These are phyloP conservation scores for Cavia porcellus DNA, from an alignment of 2,113 vertebrate genomes.

Conservation along the genomic window DNA sequence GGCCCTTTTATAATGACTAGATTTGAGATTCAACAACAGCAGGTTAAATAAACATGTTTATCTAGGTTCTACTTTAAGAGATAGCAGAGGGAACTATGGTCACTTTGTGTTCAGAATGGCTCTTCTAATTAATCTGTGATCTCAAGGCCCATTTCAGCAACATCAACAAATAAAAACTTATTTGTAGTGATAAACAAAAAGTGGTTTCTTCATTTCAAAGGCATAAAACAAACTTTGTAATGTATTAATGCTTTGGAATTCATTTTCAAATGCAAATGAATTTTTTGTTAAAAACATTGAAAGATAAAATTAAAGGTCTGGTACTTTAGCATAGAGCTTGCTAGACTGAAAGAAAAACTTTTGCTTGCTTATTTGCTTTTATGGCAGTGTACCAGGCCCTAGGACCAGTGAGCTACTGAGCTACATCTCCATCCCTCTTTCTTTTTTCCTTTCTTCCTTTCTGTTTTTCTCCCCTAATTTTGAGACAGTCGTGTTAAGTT, in stretches of 20 bases:
- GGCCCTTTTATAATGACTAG: slow-evolving; percentile 84
- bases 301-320: slow-evolving; percentile 18
- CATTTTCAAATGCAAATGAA: slow-evolving; percentile 40
- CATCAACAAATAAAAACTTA: slow-evolving; percentile 73
- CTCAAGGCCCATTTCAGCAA: slow-evolving; percentile 70
- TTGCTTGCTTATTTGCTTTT: neutral
- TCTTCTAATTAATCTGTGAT: slow-evolving; percentile 83
- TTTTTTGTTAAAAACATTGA: slow-evolving; percentile 5
- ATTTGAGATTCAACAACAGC: slow-evolving; percentile 75
- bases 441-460: neutral
- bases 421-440: neutral
- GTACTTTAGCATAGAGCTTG: neutral
- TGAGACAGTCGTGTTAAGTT: neutral
- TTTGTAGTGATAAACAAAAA: slow-evolving; percentile 59
- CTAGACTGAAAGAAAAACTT: neutral
- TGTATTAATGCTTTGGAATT: slow-evolving; percentile 56
- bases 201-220: neutral
- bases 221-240: neutral
- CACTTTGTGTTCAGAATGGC: slow-evolving; percentile 73
- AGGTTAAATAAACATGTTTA: slow-evolving; percentile 82
- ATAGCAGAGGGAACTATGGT: slow-evolving; percentile 73
- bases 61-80: slow-evolving; percentile 77
- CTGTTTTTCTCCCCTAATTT: neutral
- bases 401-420: neutral
- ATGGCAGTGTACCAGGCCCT: neutral